These are phyloP conservation scores for Procambarus clarkii DNA, from an alignment of 1,140 invertebrate species.

Conservation along the genomic window DNA sequence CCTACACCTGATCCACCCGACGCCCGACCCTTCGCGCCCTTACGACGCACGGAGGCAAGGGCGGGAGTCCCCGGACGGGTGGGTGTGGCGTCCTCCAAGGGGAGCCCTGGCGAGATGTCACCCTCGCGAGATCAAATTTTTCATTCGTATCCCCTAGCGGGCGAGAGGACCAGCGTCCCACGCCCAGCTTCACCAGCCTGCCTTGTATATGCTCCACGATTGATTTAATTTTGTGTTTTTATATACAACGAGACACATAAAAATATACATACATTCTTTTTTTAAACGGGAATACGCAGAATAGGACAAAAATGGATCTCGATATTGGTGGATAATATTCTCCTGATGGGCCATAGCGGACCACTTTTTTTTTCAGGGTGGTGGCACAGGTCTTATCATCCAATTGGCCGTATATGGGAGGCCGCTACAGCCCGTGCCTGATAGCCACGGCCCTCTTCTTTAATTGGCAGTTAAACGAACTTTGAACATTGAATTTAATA, in stretches of 20 bases:
- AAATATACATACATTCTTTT: too few relatives aligned
- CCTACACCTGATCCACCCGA: conserved; percentile 3
- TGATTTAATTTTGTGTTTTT: too few relatives aligned
- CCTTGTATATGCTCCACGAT: background rate
- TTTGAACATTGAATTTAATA: conserved; percentile 63
- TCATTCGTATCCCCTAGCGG: background rate
- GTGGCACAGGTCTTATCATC: conserved; percentile 53
- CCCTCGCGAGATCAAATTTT: conserved; percentile 20
- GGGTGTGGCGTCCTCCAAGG: too few relatives aligned
- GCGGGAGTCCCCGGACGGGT: background rate
- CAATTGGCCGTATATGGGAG: conserved; percentile 52
- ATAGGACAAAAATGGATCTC: background rate
- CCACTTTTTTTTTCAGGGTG: conserved; percentile 54
- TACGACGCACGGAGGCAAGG: background rate
- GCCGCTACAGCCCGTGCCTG: conserved; percentile 55
- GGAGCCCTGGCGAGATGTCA: conserved; percentile 11
- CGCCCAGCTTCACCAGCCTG: background rate
- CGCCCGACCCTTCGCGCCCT: background rate
- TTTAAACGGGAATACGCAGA: background rate
- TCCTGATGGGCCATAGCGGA: conserved; percentile 25
- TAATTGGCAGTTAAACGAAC: conserved; percentile 68
- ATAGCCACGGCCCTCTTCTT: conserved; percentile 45
- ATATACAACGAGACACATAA: too few relatives aligned
- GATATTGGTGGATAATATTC: conserved; percentile 39
- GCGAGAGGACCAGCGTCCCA: background rate